Percentiles rank a stretch among this genome's conserved stretches.
These are phyloP conservation scores for Hippolais icterina DNA, from an alignment of 2,113 vertebrate species.

Conservation along the genomic window DNA sequence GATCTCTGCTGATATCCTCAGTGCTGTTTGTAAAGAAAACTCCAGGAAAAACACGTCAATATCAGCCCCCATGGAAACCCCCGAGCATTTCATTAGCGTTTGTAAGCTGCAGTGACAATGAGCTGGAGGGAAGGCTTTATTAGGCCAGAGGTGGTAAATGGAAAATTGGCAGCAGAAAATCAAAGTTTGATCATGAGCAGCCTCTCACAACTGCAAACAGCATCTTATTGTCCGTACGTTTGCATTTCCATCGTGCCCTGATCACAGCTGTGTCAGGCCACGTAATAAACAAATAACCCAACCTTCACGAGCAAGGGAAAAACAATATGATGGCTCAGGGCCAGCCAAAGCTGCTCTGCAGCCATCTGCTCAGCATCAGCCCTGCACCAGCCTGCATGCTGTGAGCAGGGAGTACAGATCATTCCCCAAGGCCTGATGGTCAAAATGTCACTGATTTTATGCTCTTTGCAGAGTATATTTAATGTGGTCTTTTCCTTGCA, in stretches of 20 bases:
- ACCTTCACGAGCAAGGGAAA: background rate
- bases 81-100: background rate
- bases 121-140: background rate
- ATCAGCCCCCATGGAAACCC: slow-evolving; percentile 27
- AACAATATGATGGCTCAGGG: background rate
- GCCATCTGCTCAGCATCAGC: slow-evolving; percentile 49
- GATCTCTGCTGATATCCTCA: background rate
- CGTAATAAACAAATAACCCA: background rate
- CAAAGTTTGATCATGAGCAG: background rate
- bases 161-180: slow-evolving; percentile 18
- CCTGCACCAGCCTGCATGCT: background rate
- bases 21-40: background rate
- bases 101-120: background rate
- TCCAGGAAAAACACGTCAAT: background rate
- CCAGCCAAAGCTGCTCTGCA: background rate
- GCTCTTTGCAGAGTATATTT: background rate
- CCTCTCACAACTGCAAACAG: background rate
- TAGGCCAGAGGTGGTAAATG: background rate
- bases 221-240: background rate
- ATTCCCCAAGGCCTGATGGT: slow-evolving; percentile 32
- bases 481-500: background rate
- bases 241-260: background rate
- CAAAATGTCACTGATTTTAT: slow-evolving; percentile 48
- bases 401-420: background rate
- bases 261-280: background rate